Base-by-base conservation (phyloP, 2,113 vertebrate genomes). In the Paramormyrops kingsleyae region DNA sequence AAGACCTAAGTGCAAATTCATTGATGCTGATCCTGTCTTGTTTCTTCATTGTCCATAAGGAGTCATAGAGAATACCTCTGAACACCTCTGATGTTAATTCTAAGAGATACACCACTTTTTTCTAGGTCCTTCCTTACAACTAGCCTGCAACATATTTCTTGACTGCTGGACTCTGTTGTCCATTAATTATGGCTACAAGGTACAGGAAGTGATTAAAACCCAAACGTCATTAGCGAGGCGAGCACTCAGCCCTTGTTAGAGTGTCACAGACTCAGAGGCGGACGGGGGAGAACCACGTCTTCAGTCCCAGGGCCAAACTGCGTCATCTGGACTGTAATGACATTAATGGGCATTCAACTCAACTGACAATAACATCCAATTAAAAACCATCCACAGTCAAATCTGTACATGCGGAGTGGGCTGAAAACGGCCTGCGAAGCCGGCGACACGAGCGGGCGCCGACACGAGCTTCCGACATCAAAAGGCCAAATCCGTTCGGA, bases 181-280 rank as follows among this genome's bases (percentile, higher is more conserved):
- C 87, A 90, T 92, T 93, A 92, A 90, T 89, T 94, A 92, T 62
- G 93, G 95, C 94, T 92, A 92, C 95, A 95, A 96, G 95, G 93
- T 94, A 93, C 96, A 96, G 96, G 96, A 96, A 96, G 93, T 94
- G 94, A 94, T 96, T 95, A 96, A 96, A 95, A 92, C 93, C 90
- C 92, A 93, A 92, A 94, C 94, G 91, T 93, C 93, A 94, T 95
- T 95, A 96, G 92, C 93, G 91, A 93, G 94, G 92, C 93, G 92
- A 77, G 74, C 94, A 91, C 93, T 93, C 92, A 3, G 91, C 92
- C 94, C 95, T 96, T 95, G 95, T 96, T 96, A 96, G 93, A 47
- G 74, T 8, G 12, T 77, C 44, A 47, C 44, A 49, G 39, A 85
- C 10, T 27, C 46, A 15, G 39, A 47, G 44, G 83, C 21, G 15